Evolutionary conservation across 1,140 invertebrate species (phyloP), one percentile per base, ranked within the genome.

Genomic region (Leptestheria dahalacensis): DNA sequence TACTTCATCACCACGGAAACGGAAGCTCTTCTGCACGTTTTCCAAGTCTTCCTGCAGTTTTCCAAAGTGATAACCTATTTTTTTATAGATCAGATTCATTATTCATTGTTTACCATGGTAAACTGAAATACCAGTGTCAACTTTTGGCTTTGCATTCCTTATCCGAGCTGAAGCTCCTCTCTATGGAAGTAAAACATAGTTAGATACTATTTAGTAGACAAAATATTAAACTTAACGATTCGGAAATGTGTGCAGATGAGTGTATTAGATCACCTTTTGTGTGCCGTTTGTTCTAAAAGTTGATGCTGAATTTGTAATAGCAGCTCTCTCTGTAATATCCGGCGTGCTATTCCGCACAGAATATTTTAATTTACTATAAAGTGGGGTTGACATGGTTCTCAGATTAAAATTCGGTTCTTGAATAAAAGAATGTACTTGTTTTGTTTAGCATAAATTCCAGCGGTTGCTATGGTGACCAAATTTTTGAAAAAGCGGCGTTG

Each of bases 1-100:
- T 11, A 77, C 69, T 67, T 78, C 77, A 72, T 76, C 72, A 23
- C 63, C 58, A 11, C 64, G 55, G 21, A 66, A 65, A 61, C 62
- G 60, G 20, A 60, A 60, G 21, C 63, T 63, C 55, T 64, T 65
- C 56, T 66, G 58, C 2, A 60, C 48, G 25, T 41, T 52, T 33
- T 51, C 49, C 24, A 60, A 41, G 23, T 60, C 58, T 20, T 60
- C 49, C 26, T 50, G 23, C 28, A 60, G 25, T 50, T 60, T 60
- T n/a, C 58, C 48, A 24, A 60, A 25, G 48, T 60, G 49, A 29
- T 52, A 50, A 26, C 58, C 58, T 60, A 59, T n/a, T n/a, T n/a
- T n/a, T n/a, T n/a, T n/a, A n/a, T n/a, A n/a, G n/a, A n/a, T n/a
- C n/a, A n/a, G n/a, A n/a, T n/a, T n/a, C n/a, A n/a, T n/a, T n/a